These are phyloP conservation scores for Creontiades dilutus DNA, from an alignment of 2,888 invertebrate species.

Conservation along the genomic window DNA sequence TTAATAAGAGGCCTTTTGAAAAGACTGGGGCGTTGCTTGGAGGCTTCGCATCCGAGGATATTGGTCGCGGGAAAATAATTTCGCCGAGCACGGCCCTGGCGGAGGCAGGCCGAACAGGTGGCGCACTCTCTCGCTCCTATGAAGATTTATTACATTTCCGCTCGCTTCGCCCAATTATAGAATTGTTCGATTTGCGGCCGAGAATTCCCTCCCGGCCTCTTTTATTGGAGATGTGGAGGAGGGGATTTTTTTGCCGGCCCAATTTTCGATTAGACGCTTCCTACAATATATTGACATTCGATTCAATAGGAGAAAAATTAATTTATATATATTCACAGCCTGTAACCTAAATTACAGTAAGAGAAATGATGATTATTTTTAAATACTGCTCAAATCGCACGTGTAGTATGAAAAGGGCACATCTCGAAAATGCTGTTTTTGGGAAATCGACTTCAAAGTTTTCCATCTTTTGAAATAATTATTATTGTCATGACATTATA, in stretches of 20 bases:
- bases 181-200: slow-evolving; percentile 50
- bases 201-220: not conserved
- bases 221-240: not conserved
- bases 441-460: no score
- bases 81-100: not conserved
- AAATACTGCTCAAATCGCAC: no score
- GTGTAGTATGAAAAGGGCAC: no score
- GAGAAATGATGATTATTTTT: no score
- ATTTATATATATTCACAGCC: no score
- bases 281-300: no score
- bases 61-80: slow-evolving; percentile 39
- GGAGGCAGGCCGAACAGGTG: slow-evolving; percentile 40
- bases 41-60: not conserved
- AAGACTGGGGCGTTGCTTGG: not conserved
- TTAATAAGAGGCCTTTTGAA: slow-evolving; percentile 14
- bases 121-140: slow-evolving; percentile 32
- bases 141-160: slow-evolving; percentile 55
- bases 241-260: not conserved
- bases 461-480: no score
- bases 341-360: no score
- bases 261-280: not conserved
- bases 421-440: no score
- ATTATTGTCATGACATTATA: no score
- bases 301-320: no score
- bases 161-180: slow-evolving; percentile 47